phyloP scores from a whole-genome alignment of 2,113 vertebrate genomes.

The Otus sunia region DNA sequence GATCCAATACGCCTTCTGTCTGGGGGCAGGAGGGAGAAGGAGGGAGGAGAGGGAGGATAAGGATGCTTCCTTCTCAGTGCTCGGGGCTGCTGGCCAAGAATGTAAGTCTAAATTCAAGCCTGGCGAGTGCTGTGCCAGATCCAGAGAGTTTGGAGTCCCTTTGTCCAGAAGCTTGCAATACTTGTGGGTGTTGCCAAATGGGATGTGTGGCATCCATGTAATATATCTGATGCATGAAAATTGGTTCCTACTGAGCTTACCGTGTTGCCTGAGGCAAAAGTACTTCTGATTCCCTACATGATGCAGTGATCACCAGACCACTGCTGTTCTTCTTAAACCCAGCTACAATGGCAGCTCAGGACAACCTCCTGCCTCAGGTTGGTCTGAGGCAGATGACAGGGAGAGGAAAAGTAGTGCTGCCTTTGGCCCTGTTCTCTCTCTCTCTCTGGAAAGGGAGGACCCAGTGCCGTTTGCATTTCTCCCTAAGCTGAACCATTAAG shows the following conservation, averaged over 20 bases:
- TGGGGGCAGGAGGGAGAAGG: not conserved
- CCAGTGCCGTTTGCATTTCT: not conserved
- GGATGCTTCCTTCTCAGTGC: conserved; percentile 1
- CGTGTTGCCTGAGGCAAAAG: conserved; percentile 24
- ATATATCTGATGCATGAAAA: conserved; percentile 34
- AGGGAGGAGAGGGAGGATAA: not conserved
- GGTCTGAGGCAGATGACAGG: not conserved
- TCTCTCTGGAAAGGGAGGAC: not conserved
- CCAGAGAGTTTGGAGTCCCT: conserved; percentile 47
- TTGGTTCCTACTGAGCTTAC: conserved; percentile 11
- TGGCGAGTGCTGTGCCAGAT: not conserved
- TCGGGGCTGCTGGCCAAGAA: conserved; percentile 16
- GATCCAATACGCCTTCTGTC: conserved; percentile 13
- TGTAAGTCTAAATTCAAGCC: conserved; percentile 23
- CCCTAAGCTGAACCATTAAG: conserved; percentile 14
- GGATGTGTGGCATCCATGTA: conserved; percentile 45
- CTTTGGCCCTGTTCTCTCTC: not conserved
- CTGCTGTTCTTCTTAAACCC: not conserved
- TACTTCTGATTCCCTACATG: not conserved
- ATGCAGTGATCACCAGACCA: not conserved
- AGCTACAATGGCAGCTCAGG: not conserved
- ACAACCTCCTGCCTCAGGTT: not conserved
- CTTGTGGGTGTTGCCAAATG: conserved; percentile 35
- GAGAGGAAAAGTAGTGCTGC: not conserved
- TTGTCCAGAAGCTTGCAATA: conserved; percentile 42